Conservation (phyloP, 2,888 invertebrate genomes). For the Epistrophe grossulariae region DNA sequence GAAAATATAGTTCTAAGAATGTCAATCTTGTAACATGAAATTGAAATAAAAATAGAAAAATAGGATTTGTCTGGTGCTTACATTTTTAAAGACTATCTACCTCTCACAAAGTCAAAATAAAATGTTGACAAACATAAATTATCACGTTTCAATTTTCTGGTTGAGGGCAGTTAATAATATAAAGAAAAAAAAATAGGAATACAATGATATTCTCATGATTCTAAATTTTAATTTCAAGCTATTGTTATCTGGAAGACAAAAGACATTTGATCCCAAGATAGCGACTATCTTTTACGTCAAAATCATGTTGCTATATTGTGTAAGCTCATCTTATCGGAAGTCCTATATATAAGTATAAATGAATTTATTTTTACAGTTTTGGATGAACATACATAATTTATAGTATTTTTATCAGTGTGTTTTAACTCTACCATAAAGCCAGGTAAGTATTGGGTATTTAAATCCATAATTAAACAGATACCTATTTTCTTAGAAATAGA, state of each 20-base stretch:
- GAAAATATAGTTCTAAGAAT: not conserved
- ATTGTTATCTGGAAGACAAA: slow-evolving; percentile 12
- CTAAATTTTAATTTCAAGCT: not conserved
- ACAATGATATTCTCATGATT: not conserved
- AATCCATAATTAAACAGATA: too few species aligned
- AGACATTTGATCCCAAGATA: slow-evolving; percentile 31
- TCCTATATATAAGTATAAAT: too few species aligned
- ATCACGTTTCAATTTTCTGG: slow-evolving; percentile 16
- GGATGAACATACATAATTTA: not conserved
- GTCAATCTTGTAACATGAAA: not conserved
- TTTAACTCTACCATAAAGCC: too few species aligned
- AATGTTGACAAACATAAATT: not conserved
- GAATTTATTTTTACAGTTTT: not conserved
- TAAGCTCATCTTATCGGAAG: not conserved
- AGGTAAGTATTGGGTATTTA: too few species aligned
- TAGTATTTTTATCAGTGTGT: too few species aligned
- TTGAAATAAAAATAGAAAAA: not conserved
- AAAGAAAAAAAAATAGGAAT: not conserved
- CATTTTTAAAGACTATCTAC: not conserved
- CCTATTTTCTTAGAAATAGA: too few species aligned
- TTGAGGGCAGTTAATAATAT: slow-evolving; percentile 2
- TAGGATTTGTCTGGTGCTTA: too few species aligned
- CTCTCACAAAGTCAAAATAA: not conserved
- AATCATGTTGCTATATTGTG: slow-evolving; percentile 18
- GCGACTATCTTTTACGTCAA: not conserved